Evolutionary conservation across 2,797 vertebrate genomes (phyloP).

Genomic region (Otolemur crassicaudatus): DNA sequence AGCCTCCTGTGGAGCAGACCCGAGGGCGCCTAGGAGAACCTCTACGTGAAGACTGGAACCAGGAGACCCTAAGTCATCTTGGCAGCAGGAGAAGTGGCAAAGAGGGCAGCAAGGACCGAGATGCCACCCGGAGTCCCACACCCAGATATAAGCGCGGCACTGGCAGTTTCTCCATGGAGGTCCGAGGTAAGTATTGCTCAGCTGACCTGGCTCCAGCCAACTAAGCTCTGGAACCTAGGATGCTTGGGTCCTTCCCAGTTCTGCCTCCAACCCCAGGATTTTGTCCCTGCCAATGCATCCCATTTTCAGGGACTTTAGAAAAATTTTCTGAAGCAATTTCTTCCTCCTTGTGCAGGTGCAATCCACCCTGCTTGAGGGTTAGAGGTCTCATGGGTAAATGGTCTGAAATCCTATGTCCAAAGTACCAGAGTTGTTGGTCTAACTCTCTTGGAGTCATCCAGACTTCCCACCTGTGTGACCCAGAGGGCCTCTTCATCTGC

Average conservation of each 20-base stretch:
- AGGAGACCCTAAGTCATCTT: neutral
- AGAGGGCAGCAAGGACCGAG: neutral
- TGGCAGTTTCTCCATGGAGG: neutral
- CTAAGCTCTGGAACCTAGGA: neutral
- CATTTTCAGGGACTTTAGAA: neutral
- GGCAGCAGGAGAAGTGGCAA: neutral
- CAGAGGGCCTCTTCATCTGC: fast-evolving
- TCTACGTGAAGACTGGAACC: neutral
- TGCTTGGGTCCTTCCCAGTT: neutral
- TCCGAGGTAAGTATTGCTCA: slow-evolving; percentile 54
- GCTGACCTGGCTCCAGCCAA: neutral
- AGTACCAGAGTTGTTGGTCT: neutral
- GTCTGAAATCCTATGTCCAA: neutral
- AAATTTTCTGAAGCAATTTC: neutral
- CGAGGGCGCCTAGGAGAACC: neutral
- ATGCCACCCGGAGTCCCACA: slow-evolving; percentile 2
- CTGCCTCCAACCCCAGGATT: neutral
- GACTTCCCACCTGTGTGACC: neutral
- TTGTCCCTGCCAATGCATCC: neutral
- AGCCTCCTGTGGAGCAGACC: neutral
- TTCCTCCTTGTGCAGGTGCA: neutral
- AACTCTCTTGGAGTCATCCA: neutral
- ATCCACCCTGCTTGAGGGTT: neutral
- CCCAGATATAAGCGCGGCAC: slow-evolving; percentile 27
- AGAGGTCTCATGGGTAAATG: neutral